Evolutionary conservation across 2,888 invertebrate species (phyloP).

Genomic region (Caenorhabditis zanzibari): DNA sequence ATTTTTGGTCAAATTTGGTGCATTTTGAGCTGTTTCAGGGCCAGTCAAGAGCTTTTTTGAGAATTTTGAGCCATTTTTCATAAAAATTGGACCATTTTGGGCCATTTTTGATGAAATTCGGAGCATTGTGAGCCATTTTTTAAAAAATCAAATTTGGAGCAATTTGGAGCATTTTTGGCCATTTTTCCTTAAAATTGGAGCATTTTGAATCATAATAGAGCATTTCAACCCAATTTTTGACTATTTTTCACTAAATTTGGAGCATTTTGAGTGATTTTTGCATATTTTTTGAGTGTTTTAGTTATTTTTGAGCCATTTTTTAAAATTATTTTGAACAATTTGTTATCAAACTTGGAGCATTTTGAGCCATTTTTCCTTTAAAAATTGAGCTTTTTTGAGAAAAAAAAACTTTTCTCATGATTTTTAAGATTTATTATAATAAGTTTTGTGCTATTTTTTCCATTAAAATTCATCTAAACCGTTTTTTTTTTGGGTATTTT

Average conservation of each 20-base stretch:
- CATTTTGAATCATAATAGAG: too few species aligned
- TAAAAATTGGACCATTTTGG: neutral
- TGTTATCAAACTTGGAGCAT: too few species aligned
- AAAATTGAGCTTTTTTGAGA: too few species aligned
- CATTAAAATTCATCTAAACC: too few species aligned
- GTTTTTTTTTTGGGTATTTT: too few species aligned
- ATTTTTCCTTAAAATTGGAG: neutral
- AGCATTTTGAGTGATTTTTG: neutral
- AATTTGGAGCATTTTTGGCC: neutral
- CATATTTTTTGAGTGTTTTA: neutral
- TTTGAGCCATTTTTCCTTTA: neutral
- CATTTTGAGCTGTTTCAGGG: too few species aligned
- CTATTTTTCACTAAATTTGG: neutral
- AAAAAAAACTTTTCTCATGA: neutral
- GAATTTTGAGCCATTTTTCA: neutral
- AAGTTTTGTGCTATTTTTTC: too few species aligned
- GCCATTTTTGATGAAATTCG: too few species aligned
- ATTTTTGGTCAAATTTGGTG: too few species aligned
- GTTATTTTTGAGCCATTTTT: neutral
- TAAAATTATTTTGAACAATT: too few species aligned
- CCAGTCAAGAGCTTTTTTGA: neutral
- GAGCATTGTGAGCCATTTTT: too few species aligned
- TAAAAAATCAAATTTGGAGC: too few species aligned
- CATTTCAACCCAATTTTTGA: neutral
- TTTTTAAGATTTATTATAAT: neutral